Conservation (phyloP, 2,888 invertebrate species). For the Thereva nobilitata region DNA sequence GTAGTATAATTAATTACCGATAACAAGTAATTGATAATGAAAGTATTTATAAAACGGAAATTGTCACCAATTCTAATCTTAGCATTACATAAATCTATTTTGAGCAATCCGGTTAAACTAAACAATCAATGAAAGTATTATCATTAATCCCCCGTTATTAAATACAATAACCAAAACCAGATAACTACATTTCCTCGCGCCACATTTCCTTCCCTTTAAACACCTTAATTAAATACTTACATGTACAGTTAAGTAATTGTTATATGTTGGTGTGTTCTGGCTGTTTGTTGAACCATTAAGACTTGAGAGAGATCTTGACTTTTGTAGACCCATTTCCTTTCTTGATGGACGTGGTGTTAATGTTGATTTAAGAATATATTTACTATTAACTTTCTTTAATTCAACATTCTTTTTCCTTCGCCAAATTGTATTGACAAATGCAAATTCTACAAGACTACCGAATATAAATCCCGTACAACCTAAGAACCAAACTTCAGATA, state of each 20-base stretch:
- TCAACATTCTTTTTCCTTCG: constrained; percentile 67
- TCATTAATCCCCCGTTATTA: too few relatives aligned
- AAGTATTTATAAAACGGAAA: too few relatives aligned
- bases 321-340: constrained; percentile 69
- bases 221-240: constrained; percentile 58
- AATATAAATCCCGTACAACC: constrained; percentile 85
- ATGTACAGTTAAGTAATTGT: constrained; percentile 77
- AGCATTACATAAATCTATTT: too few relatives aligned
- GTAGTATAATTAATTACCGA: too few relatives aligned
- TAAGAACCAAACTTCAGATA: constrained; percentile 88
- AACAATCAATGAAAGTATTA: too few relatives aligned
- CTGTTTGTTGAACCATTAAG: constrained; percentile 61
- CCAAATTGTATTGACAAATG: constrained; percentile 88
- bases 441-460: constrained; percentile 83
- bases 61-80: too few relatives aligned
- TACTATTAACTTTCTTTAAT: constrained; percentile 65
- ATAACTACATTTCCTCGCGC: background rate
- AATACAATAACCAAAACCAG: constrained; percentile 2
- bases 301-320: constrained; percentile 75
- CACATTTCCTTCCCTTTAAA: constrained; percentile 31
- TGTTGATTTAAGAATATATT: constrained; percentile 81
- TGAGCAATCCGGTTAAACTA: too few relatives aligned
- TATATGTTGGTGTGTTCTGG: constrained; percentile 61
- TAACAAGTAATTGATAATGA: too few relatives aligned
- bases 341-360: constrained; percentile 77